Evolutionary conservation across 2,797 vertebrate species (phyloP).

Genomic region (Anolis apletophallus): DNA sequence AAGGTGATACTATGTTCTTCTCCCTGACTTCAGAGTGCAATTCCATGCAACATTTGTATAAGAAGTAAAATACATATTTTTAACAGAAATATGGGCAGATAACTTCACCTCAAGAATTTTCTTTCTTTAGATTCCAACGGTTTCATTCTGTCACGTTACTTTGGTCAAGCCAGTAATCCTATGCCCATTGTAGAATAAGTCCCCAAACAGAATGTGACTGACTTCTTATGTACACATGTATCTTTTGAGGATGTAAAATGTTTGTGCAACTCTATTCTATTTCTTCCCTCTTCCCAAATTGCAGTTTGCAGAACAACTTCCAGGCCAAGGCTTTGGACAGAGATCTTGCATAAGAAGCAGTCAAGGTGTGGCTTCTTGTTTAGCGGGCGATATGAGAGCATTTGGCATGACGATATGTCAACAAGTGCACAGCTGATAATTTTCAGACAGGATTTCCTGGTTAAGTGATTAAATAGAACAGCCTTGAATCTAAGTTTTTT

Average conservation of each 20-base stretch:
- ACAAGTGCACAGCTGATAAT: background rate
- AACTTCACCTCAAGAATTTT: constrained; percentile 7
- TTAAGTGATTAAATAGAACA: background rate
- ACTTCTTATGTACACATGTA: background rate
- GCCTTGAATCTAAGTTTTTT: background rate
- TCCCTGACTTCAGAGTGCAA: constrained; percentile 1
- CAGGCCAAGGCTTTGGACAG: constrained; percentile 34
- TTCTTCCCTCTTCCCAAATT: too few species aligned
- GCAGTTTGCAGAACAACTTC: background rate
- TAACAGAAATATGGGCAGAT: constrained; percentile 10
- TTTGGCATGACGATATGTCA: background rate
- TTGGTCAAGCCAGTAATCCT: background rate
- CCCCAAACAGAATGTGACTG: background rate
- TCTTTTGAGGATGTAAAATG: background rate
- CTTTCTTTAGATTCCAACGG: background rate
- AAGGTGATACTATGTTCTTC: background rate
- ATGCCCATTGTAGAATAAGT: constrained; percentile 27
- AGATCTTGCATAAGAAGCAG: constrained; percentile 25
- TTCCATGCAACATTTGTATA: constrained; percentile 15
- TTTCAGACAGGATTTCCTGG: constrained; percentile 16
- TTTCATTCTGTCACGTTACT: background rate
- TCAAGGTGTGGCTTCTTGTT: constrained; percentile 18
- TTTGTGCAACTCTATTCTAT: background rate
- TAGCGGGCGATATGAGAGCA: constrained; percentile 39
- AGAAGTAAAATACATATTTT: constrained; percentile 16